Base-by-base conservation (phyloP, 2,797 vertebrate genomes). In the Xenopus petersii region DNA sequence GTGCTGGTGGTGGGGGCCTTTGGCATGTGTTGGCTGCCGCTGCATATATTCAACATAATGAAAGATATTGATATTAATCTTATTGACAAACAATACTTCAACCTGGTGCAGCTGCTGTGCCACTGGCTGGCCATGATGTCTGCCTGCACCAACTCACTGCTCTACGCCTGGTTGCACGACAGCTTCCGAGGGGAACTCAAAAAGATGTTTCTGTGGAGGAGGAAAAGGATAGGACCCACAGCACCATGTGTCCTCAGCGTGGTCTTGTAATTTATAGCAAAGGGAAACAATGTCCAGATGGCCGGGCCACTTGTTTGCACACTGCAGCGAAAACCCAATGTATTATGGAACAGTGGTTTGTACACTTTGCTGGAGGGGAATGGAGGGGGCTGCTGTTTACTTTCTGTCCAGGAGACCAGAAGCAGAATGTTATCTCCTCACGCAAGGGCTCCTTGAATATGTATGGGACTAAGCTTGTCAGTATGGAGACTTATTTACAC, bases 161-260 rank as follows among this genome's bases (percentile, higher is more conserved):
- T 91, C 55, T 93, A 93, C 0, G 89, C 90, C 67, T 92, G 91
- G 91, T 80, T 92, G 15, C 91, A 93, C 0, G 89, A 92, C 80
- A 83, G 86, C 79, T 90, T 89, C 81, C 83, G 88, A 26, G 86
- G 86, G 0, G 81, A 86, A 64, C 75, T 90, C 46, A 88, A 86
- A 49, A 90, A 81, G 75, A 87, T 84, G 84, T 86, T 84, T 74
- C 71, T 73, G 36, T 85, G 88, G 47, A 80, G 70, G 36, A 88
- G 79, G 67, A 86, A 86, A 75, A 90, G 84, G 72, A 85, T 83
- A 30, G 81, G 82, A 69, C 88, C 87, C 0, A 2, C 84, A 15
- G 81, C 83, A 17, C 83, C 86, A 62, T 86, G 87, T 64, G 85
- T 87, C 56, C 82, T 87, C 79, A 90, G 80, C 0, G 84, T 87